Evolutionary conservation across 2,888 invertebrate species (phyloP), one percentile per base, ranked within the genome.

Genomic region (Bombylius discolor): DNA sequence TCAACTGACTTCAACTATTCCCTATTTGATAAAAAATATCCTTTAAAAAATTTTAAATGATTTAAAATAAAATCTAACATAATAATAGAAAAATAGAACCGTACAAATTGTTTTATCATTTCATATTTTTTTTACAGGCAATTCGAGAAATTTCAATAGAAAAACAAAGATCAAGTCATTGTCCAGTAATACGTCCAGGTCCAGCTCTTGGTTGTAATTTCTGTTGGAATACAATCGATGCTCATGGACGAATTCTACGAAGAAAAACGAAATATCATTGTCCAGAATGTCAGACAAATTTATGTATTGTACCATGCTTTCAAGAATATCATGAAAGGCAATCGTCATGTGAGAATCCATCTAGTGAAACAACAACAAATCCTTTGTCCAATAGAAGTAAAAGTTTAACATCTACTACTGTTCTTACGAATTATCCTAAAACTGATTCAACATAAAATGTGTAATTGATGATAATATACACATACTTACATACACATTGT

Each of bases 241-340:
- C 81, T 49, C 85, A 86, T 73, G 89, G 89, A 45, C 77, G 90
- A 61, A 89, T 89, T 65, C 76, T 90, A 52, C 80, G 91, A 49
- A 79, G 90, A 58, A 91, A 91, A 76, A 91, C 91, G 3, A 90
- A 91, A 72, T 91, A 89, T 72, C 89, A 90, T 68, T 91, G 91
- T 74, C 90, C 90, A 1, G 90, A 91, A 71, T 91, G 91, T 71
- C 87, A 88, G 73, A 88, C 87, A 59, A 91, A 91, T 73, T 78
- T 91, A 53, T 91, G 91, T 73, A 89, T 91, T 67, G 91, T 91
- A 60, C 90, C 90, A 47, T 91, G 90, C 75, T 90, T 91, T 76
- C 89, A 90, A 72, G 85, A 87, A 66, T 89, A 85, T 69, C 88
- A 89, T 68, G 86, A 87, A 66, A 78, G 83, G 33, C 79, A 79